phyloP scores from a whole-genome alignment of 2,113 vertebrate species.

The Alosa alosa region DNA sequence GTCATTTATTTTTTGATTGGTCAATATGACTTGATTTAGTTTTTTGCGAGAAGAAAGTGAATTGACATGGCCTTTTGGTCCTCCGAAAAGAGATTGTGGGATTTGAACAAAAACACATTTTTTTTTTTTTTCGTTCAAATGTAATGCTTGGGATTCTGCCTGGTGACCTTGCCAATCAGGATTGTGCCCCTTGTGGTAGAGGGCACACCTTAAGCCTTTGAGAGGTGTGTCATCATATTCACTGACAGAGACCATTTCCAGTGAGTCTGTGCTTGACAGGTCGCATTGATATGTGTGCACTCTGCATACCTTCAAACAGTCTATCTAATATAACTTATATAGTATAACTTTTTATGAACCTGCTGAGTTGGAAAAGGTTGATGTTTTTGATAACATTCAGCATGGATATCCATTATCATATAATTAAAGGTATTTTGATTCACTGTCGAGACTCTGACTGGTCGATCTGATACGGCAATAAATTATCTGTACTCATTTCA shows the following conservation, averaged over 20 bases:
- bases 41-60: slow-evolving; percentile 35
- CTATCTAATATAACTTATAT: not conserved
- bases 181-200: not conserved
- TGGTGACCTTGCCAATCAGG: slow-evolving; percentile 46
- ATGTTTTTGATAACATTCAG: slow-evolving; percentile 49
- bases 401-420: slow-evolving; percentile 47
- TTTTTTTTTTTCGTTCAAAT: slow-evolving; percentile 19
- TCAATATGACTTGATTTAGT: slow-evolving; percentile 38
- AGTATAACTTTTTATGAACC: slow-evolving; percentile 22
- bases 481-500: slow-evolving; percentile 61
- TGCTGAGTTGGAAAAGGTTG: slow-evolving; percentile 38
- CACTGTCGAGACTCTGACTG: slow-evolving; percentile 54
- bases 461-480: slow-evolving; percentile 63
- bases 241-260: not conserved
- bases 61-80: slow-evolving; percentile 39
- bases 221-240: slow-evolving; percentile 11
- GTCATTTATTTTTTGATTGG: not conserved
- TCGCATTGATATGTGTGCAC: not conserved
- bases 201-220: slow-evolving; percentile 21
- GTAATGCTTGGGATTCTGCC: slow-evolving; percentile 27
- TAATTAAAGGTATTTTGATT: slow-evolving; percentile 67
- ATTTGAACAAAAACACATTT: slow-evolving; percentile 39
- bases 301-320: not conserved
- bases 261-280: not conserved
- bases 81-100: slow-evolving; percentile 40